Evolutionary conservation across 2,113 vertebrate species (phyloP), one percentile per base, ranked within the genome.

Genomic region (Nothocercus nigrocapillus): DNA sequence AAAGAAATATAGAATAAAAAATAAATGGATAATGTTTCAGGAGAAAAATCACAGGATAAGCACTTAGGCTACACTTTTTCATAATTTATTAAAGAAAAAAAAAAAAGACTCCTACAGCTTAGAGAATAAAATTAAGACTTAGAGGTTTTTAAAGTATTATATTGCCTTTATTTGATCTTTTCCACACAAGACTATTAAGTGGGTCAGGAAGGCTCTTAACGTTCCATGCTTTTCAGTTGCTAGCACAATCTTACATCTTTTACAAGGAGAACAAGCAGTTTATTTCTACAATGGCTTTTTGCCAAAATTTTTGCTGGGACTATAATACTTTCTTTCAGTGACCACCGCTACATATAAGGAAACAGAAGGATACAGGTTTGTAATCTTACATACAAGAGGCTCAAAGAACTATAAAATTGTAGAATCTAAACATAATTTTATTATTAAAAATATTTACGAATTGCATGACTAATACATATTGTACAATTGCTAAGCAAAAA

Each of bases 101-200:
- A 85, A 74, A 61, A 74, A 85, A 74, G 58, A 92, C 34, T 68
- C 38, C 92, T 91, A 75, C 56, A 89, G 66, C 30, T 92, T 27
- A 90, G 68, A 98, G 73, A 97, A 97, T 96, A 96, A 97, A 91
- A 96, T 90, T 96, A 97, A 96, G 90, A 96, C 88, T 97, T 96
- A 38, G 21, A 54, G 68, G 28, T 88, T 96, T 93, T 96, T 93
- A 81, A 95, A 95, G 44, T 94, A 96, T 91, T 96, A 93, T 94
- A 42, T 97, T 95, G 68, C 93, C 66, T 97, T 98, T 97, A 97
- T 97, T 96, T 96, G 27, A 85, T 75, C 49, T 59, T 96, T 97
- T 91, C 69, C 74, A 96, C 86, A 97, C 20, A 96, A 96, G 81
- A 93, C 61, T 95, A 93, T 73, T 96, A 93, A 84, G 38, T 90